Conservation (phyloP, 2,797 vertebrate genomes). For the Myotis planiceps region DNA sequence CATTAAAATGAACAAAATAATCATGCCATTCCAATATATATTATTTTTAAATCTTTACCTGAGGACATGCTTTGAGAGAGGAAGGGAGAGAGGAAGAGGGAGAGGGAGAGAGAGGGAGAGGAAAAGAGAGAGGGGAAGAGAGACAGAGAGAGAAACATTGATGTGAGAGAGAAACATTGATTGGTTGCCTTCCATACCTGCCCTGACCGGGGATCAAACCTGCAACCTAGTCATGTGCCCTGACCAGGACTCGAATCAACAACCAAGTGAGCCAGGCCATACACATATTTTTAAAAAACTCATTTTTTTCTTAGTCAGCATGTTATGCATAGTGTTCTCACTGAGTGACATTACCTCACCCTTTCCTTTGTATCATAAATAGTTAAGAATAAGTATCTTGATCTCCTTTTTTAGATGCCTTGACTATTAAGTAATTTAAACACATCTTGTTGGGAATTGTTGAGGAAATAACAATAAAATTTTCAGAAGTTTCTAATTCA, state of each 20-base stretch:
- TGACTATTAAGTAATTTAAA: constrained; percentile 27
- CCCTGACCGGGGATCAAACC: neutral
- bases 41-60: neutral
- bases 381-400: neutral
- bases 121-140: neutral
- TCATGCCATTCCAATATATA: neutral
- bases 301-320: neutral
- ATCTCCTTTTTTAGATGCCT: constrained; percentile 5
- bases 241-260: neutral
- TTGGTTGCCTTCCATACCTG: neutral
- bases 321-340: neutral
- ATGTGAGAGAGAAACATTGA: neutral
- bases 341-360: neutral
- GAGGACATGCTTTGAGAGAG: neutral
- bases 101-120: too few relatives aligned
- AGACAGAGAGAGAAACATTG: neutral
- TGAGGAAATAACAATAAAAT: constrained; percentile 49
- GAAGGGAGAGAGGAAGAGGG: neutral
- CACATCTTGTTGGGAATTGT: constrained; percentile 16
- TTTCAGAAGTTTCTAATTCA: constrained; percentile 33
- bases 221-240: neutral
- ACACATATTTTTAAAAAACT: constrained; percentile 3
- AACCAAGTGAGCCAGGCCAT: neutral
- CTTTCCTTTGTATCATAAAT: constrained; percentile 21
- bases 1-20: neutral